Evolutionary conservation across 1,140 invertebrate genomes (phyloP), one percentile per base, ranked within the genome.

Genomic region (Stegodyphus mimosarum): DNA sequence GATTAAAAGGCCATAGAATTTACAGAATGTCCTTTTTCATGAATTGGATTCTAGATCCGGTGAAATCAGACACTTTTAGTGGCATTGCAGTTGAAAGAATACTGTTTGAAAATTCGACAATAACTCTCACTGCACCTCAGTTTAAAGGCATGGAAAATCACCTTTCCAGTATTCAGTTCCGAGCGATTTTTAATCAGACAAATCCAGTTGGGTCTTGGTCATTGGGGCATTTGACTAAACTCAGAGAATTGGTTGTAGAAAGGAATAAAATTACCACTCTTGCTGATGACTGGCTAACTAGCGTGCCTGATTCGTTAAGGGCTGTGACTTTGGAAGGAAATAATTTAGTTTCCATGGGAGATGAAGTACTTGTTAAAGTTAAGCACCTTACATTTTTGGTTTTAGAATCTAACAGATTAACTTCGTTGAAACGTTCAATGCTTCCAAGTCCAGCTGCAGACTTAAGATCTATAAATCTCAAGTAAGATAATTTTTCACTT

Each of bases 1-100:
- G 81, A 33, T 33, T 84, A 7, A 74, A 69, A 48, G 72, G 18
- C 11, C n/a, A 84, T 33, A 76, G 60, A 33, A 77, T 77, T 48
- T 69, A 67, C 52, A 84, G 55, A 60, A 69, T 84, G 64, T 84
- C 81, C 49, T 84, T 84, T 49, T 84, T 84, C 52, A 84, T 84
- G 81, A 84, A 84, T 51, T 53, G 81, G 71, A 84, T 84, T 50
- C 51, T 84, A 49, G 72, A 84, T 53, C 49, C 63, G 9, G 66
- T 84, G 6, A 84, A 76, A 60, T 53, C 81, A 17, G 81, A 84
- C 76, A 63, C 81, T 53, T 84, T 84, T 70, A 76, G 76, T n/a
- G 64, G 9, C 0, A 9, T 75, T 4, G 50, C 72, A 9, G 33
- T 75, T 6, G 81, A 84, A 55, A 84, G 71, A 18, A 69, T 84